Base-by-base conservation (phyloP, 2,113 vertebrate species). In the Aptenodytes forsteri region DNA sequence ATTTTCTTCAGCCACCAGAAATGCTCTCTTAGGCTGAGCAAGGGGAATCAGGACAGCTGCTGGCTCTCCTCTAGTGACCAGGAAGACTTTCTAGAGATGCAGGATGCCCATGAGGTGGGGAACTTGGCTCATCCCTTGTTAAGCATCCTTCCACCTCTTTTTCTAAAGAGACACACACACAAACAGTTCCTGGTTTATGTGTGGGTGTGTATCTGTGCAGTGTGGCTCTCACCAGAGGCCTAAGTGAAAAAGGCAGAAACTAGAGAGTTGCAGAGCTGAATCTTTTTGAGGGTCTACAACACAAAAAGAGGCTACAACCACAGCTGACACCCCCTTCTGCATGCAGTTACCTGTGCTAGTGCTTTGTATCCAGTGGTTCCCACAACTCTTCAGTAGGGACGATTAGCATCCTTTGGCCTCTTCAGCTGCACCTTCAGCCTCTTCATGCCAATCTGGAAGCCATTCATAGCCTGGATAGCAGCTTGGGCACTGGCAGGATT, bases 381-480 rank as follows among this genome's bases (percentile, higher is more conserved):
- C 96, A 93, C 66, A 96, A 93, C 93, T 90, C 98, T 97, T 99
- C 99, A 99, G 98, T 99, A 99, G 88, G 99, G 99, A 98, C 99
- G 99, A 98, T 99, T 99, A 98, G 99, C 99, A 93, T 99, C 99
- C 98, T 99, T 99, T 98, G 99, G 99, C 99, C 99, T 98, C 98
- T 99, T 99, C 96, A 99, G 99, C 98, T 99, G 99, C 98, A 99
- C 99, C 98, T 99, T 99, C 98, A 99, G 99, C 98, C 99, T 99
- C 98, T 99, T 99, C 99, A 99, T 99, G 98, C 99, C 99, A 97
- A 99, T 99, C 98, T 99, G 99, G 98, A 99, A 99, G 97, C 99
- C 99, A 93, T 99, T 99, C 99, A 99, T 99, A 96, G 99, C 99
- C 97, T 99, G 99, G 98, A 99, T 99, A 98, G 99, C 99, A 97